These are phyloP conservation scores for Oenanthe oenanthe DNA, from an alignment of 2,113 vertebrate species.

Conservation along the genomic window DNA sequence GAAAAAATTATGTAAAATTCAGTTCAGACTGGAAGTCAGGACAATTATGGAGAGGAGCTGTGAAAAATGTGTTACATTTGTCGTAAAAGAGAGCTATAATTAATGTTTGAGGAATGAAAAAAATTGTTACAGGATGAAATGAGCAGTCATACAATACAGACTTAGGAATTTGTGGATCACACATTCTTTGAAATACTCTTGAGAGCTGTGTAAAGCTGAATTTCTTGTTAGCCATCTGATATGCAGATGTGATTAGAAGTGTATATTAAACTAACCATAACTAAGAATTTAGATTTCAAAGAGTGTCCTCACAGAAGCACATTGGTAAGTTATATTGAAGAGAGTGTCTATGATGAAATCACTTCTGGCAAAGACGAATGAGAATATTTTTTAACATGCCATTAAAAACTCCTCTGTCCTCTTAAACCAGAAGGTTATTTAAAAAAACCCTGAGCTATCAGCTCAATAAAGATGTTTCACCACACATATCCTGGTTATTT, in stretches of 20 bases:
- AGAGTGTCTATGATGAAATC: not conserved
- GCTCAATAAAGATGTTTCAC: not conserved
- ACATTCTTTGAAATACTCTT: not conserved
- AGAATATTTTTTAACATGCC: not conserved
- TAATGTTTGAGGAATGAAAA: not conserved
- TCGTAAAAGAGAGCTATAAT: not conserved
- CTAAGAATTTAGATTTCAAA: not conserved
- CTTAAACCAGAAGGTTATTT: not conserved
- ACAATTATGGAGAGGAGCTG: accelerated
- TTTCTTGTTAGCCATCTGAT: not conserved
- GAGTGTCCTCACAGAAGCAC: not conserved
- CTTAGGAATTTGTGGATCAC: not conserved
- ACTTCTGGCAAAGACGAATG: not conserved
- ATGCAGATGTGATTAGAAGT: not conserved
- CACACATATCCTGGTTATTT: not conserved
- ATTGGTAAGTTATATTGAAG: not conserved
- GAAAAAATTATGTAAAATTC: not conserved
- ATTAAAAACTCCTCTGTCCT: not conserved
- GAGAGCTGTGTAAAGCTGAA: not conserved
- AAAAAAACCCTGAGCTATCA: not conserved
- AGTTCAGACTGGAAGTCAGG: not conserved
- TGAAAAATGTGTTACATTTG: not conserved
- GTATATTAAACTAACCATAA: not conserved
- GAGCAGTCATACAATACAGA: not conserved
- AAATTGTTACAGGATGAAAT: not conserved